A percentile compares a stretch with the other conserved stretches of the same genome.
Conservation (phyloP, 1,140 invertebrate species). For the Schlechtendalia chinensis region DNA sequence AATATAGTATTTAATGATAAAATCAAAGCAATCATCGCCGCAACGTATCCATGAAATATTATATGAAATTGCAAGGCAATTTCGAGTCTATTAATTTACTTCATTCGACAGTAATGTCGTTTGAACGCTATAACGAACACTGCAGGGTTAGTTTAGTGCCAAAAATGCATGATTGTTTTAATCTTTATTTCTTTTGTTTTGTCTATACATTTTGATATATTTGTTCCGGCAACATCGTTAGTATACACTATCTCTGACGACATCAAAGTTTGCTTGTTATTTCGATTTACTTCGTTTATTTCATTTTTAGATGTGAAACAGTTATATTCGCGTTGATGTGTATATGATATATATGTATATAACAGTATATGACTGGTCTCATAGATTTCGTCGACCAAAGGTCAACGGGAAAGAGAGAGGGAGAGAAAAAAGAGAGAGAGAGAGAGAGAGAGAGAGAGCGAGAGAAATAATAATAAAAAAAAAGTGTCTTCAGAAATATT, state of each 20-base stretch:
- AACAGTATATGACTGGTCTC: neutral
- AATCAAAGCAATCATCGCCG: neutral
- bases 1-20: neutral
- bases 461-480: neutral
- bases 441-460: neutral
- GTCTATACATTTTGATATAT: neutral
- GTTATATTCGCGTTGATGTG: neutral
- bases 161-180: neutral
- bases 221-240: neutral
- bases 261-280: neutral
- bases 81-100: neutral
- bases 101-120: neutral
- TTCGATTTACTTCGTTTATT: neutral
- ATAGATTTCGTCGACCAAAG: neutral
- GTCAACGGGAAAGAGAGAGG: neutral
- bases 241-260: neutral
- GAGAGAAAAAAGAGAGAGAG: neutral
- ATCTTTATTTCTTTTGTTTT: neutral
- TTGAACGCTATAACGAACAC: slow-evolving; percentile 12
- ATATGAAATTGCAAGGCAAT: neutral
- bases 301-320: neutral
- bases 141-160: neutral
- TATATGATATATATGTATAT: too few relatives aligned
- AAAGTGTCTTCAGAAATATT: slow-evolving; percentile 3
- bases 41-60: neutral